phyloP scores from a whole-genome alignment of 2,113 vertebrate species.

The Rhea americana region DNA sequence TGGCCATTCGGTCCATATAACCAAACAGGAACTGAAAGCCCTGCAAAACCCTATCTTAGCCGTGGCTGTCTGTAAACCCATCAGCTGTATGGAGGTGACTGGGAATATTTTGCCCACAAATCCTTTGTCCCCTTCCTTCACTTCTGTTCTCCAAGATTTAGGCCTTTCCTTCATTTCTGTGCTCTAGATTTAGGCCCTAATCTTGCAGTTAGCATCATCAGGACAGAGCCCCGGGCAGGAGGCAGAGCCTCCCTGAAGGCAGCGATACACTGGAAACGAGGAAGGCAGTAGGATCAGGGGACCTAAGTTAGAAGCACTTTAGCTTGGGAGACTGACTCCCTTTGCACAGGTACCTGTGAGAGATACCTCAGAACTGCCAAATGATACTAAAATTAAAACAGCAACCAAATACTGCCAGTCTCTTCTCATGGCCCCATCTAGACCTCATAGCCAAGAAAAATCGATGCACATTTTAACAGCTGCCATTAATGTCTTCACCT shows the following conservation, averaged over 20 bases:
- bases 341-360: neutral
- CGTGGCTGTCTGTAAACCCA: neutral
- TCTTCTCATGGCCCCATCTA: neutral
- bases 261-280: neutral
- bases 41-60: neutral
- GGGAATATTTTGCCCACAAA: neutral
- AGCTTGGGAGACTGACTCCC: neutral
- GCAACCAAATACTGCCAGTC: neutral
- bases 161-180: neutral
- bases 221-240: neutral
- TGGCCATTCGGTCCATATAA: neutral
- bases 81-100: neutral
- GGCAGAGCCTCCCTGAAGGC: neutral
- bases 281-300: neutral
- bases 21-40: neutral
- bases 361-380: neutral
- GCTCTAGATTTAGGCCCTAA: neutral
- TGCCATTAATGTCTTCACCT: neutral
- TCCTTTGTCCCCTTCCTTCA: neutral
- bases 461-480: no score
- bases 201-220: neutral
- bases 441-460: neutral
- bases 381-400: accelerated
- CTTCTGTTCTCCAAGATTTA: neutral
- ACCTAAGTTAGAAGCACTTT: neutral